These are phyloP conservation scores for Poliocrania exsul DNA, from an alignment of 2,797 vertebrate species.

Conservation along the genomic window DNA sequence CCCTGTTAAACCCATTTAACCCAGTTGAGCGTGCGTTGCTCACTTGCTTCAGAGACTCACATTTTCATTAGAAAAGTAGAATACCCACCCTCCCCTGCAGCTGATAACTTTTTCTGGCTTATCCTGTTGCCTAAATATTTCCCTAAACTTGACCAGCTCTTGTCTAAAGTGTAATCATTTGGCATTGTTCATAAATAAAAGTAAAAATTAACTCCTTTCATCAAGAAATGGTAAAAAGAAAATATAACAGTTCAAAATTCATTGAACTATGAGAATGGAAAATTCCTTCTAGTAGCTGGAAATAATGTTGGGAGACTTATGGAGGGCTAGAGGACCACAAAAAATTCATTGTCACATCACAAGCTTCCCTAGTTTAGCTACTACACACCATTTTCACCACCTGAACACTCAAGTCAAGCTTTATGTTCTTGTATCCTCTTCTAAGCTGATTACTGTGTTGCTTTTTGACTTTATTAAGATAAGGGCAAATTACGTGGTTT, in stretches of 20 bases:
- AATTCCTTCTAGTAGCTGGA: background rate
- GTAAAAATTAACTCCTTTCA: background rate
- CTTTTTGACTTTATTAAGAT: background rate
- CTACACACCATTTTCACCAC: background rate
- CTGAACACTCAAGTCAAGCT: background rate
- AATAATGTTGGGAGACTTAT: background rate
- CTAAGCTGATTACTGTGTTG: background rate
- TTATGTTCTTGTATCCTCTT: background rate
- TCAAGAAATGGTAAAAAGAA: background rate
- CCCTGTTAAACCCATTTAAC: constrained; percentile 38
- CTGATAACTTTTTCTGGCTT: background rate
- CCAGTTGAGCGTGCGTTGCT: background rate
- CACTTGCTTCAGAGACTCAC: background rate
- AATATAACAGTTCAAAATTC: background rate
- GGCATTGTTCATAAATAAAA: background rate
- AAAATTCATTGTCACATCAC: background rate
- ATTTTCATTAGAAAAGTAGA: background rate
- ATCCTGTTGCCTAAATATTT: background rate
- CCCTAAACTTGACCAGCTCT: background rate
- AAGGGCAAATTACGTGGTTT: background rate
- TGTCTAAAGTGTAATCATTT: background rate
- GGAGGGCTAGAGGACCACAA: background rate
- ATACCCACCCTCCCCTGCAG: background rate
- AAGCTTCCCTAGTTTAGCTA: background rate
- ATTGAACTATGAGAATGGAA: background rate